Evolutionary conservation across 2,797 vertebrate genomes (phyloP).

Genomic region (Mus caroli): DNA sequence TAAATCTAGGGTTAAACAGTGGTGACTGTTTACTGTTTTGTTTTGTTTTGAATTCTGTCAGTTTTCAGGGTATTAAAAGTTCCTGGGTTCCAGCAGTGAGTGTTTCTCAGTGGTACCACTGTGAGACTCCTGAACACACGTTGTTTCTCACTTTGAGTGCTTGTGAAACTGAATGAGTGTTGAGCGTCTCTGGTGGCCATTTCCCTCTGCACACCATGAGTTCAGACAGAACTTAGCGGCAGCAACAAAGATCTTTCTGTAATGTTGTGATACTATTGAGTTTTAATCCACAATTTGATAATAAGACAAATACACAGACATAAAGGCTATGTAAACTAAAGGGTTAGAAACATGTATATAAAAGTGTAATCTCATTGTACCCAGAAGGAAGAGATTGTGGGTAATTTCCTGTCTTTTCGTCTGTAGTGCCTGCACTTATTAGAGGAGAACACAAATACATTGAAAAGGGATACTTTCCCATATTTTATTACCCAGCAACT

Average conservation of each 20-base stretch:
- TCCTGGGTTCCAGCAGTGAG: background rate
- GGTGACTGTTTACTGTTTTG: background rate
- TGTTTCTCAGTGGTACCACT: conserved; percentile 10
- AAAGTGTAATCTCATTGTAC: background rate
- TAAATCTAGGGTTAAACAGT: conserved; percentile 46
- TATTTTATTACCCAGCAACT: background rate
- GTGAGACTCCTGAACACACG: background rate
- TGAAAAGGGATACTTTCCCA: background rate
- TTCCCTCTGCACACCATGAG: background rate
- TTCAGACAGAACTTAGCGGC: background rate
- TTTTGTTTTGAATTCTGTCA: background rate
- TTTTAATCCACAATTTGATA: background rate
- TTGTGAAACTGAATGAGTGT: background rate
- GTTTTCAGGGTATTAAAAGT: conserved; percentile 26
- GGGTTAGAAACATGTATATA: background rate
- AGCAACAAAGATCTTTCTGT: background rate
- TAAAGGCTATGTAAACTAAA: conserved; percentile 1
- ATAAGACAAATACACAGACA: background rate
- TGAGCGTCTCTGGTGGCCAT: background rate
- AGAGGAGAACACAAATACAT: background rate
- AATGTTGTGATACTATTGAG: conserved; percentile 12
- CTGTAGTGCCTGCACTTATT: background rate
- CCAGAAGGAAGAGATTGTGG: background rate
- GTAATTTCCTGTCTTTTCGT: conserved; percentile 38
- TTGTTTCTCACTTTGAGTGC: background rate